Conservation (phyloP, 2,113 vertebrate species). For the Struthio camelus region DNA sequence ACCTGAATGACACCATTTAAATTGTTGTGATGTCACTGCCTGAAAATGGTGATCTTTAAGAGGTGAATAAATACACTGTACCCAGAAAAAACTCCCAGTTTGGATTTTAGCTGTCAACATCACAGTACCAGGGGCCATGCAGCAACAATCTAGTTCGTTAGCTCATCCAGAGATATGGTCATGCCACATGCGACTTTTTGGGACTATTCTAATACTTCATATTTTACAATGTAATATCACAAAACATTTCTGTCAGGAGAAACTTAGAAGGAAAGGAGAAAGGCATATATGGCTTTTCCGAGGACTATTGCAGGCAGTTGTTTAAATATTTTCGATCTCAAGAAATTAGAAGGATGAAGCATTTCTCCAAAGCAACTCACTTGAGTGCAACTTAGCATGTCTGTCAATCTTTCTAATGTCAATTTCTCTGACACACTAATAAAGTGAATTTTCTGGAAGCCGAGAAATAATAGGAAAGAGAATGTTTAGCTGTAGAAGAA, state of each 20-base stretch:
- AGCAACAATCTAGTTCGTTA: neutral
- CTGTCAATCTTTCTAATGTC: constrained; percentile 36
- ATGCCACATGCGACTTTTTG: neutral
- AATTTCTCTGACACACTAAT: constrained; percentile 39
- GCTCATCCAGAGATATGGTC: neutral
- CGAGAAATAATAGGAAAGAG: constrained; percentile 8
- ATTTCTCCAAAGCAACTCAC: constrained; percentile 20
- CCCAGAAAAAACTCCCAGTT: neutral
- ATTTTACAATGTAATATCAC: neutral
- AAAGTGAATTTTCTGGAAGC: constrained; percentile 59
- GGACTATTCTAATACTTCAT: neutral
- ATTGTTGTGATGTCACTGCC: neutral
- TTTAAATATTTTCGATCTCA: neutral
- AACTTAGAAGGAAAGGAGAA: rapidly evolving
- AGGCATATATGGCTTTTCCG: neutral
- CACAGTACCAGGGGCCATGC: neutral
- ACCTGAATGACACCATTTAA: neutral
- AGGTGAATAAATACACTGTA: neutral
- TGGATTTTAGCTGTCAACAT: neutral
- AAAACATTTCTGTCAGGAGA: neutral
- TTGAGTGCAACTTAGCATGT: constrained; percentile 19
- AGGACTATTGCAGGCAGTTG: neutral
- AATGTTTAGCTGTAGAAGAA: constrained; percentile 28
- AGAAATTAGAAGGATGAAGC: neutral
- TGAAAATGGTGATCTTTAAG: neutral